Conservation (phyloP, 2,888 invertebrate species). For the Microplitis manilae region DNA sequence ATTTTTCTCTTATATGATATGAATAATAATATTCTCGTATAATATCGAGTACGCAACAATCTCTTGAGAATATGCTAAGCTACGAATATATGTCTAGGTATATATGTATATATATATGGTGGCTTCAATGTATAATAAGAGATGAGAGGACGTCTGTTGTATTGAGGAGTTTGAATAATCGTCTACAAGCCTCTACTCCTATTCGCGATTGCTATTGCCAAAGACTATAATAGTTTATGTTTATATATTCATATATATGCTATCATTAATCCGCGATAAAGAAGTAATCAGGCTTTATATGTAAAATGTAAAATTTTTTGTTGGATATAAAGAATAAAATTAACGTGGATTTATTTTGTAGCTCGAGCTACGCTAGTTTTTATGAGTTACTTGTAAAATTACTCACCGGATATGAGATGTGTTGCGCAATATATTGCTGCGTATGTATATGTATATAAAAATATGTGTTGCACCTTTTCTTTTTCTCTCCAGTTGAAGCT, state of each 20-base stretch:
- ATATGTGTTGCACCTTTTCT: slow-evolving; percentile 20
- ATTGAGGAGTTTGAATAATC: slow-evolving; percentile 32
- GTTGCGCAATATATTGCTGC: slow-evolving; percentile 32
- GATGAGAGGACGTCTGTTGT: not conserved
- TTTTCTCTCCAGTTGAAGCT: slow-evolving; percentile 16
- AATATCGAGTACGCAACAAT: slow-evolving; percentile 47
- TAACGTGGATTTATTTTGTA: slow-evolving; percentile 1
- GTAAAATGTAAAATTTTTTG: not conserved
- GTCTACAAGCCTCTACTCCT: slow-evolving; percentile 41
- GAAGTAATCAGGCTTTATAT: not conserved
- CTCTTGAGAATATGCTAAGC: slow-evolving; percentile 49
- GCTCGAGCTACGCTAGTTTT: not conserved
- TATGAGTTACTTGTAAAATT: slow-evolving; percentile 35
- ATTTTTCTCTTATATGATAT: slow-evolving; percentile 25
- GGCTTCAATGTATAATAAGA: not conserved
- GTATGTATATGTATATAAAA: not conserved
- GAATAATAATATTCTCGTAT: slow-evolving; percentile 48
- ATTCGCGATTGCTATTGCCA: slow-evolving; percentile 48
- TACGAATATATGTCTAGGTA: slow-evolving; percentile 32
- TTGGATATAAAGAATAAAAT: not conserved
- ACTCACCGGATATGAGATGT: slow-evolving; percentile 31
- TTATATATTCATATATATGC: too few species aligned
- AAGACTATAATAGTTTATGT: too few species aligned
- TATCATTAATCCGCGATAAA: slow-evolving; percentile 47
- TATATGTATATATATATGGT: slow-evolving; percentile 22